Evolutionary conservation across 2,888 invertebrate genomes (phyloP).

Genomic region (Diaprepes abbreviatus): DNA sequence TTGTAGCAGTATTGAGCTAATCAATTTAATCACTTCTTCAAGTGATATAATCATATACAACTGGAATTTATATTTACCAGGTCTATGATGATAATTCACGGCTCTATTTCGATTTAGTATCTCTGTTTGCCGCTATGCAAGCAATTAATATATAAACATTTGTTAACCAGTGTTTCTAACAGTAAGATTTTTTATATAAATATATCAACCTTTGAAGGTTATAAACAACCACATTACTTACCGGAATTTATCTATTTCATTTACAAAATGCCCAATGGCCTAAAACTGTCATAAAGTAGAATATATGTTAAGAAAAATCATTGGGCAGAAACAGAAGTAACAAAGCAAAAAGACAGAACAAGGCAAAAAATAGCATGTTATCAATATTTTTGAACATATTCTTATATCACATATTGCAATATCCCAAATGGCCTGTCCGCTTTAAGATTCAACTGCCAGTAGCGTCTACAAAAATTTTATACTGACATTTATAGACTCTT

Average conservation of each 20-base stretch:
- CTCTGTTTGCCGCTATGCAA: too few species aligned
- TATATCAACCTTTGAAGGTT: not conserved
- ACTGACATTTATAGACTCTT: not conserved
- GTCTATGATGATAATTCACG: too few species aligned
- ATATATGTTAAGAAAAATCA: constrained; percentile 36
- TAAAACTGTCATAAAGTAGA: constrained; percentile 29
- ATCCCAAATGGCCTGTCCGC: constrained; percentile 15
- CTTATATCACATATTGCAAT: constrained; percentile 25
- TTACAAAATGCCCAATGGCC: constrained; percentile 33
- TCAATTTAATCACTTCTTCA: too few species aligned
- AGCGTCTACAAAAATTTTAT: constrained; percentile 6
- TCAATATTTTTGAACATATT: constrained; percentile 28
- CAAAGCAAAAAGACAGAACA: constrained; percentile 25
- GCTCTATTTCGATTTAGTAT: too few species aligned
- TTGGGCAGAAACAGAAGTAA: constrained; percentile 16
- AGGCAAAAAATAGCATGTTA: constrained; percentile 32
- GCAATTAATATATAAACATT: too few species aligned
- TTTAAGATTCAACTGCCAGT: not conserved
- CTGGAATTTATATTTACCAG: too few species aligned
- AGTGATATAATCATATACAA: too few species aligned
- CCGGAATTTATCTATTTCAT: constrained; percentile 16
- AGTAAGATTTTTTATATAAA: too few species aligned
- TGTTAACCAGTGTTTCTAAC: too few species aligned
- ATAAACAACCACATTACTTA: not conserved
- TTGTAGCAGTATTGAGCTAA: too few species aligned